Evolutionary conservation across 2,888 invertebrate genomes (phyloP), one percentile per base, ranked within the genome.

Genomic region (Patella ulyssiponensis): DNA sequence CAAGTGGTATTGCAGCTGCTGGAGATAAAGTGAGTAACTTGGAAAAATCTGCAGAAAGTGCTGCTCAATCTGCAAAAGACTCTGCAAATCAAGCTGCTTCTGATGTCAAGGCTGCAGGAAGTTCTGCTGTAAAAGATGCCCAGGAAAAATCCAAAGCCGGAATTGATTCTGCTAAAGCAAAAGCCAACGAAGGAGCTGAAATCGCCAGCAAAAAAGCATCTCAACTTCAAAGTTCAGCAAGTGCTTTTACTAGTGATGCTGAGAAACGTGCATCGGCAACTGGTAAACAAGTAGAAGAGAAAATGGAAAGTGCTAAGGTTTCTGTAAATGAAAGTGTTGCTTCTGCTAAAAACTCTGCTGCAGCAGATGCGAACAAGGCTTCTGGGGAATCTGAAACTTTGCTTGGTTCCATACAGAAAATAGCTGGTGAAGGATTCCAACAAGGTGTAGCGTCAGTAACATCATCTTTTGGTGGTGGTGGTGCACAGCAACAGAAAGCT

Each of bases 341-440:
- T 23, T 64, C 64, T 11, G 64, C 64, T 64, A 64, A 64, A 64
- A 23, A 20, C 11, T 64, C 64, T 64, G 64, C 64, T 9, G 64
- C 64, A 23, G 20, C 64, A 23, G 64, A 23, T 15, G 23, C 20
- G 11, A 64, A 23, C 64, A 64, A 23, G 23, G 23, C 64, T 12
- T 20, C 20, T 23, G 64, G 23, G 15, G 20, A 20, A 64, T 64
- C 64, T 0, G 64, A 64, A 12, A 64, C 64, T 12, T 23, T 64
- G 2, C 64, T 64, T 64, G 64, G 64, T 23, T 64, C 64, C 64
- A 64, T 64, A 23, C 64, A 64, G 64, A 64, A 64, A 64, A 64
- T 64, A 11, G 23, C 64, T 23, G 20, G 20, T 64, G 64, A 64
- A 3, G 64, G 64, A 11, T 20, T 64, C 20, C 64, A 64, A 23